Evolutionary conservation across 2,888 invertebrate genomes (phyloP).

Genomic region (Nemotelus nigrinus): DNA sequence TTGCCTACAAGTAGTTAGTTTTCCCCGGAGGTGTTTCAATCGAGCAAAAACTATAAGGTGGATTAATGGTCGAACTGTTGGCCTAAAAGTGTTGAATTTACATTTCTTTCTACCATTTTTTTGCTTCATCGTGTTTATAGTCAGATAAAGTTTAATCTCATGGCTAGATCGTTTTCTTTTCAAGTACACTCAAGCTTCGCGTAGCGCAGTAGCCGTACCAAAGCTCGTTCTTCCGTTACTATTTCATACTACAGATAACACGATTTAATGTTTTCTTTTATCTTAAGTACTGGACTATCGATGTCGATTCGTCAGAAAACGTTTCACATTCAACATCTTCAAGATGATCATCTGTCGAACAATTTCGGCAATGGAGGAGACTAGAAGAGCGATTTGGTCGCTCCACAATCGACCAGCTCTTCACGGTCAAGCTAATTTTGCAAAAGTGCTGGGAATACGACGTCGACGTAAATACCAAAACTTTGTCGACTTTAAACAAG

Average conservation of each 20-base stretch:
- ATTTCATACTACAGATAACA: conserved; percentile 25
- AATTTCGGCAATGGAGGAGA: no score
- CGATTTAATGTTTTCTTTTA: conserved; percentile 22
- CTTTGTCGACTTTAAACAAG: no score
- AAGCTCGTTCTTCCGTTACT: conserved; percentile 15
- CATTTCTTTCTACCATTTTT: conserved; percentile 4
- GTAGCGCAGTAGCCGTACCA: conserved; percentile 36
- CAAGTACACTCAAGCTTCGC: conserved; percentile 12
- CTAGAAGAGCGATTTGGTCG: no score
- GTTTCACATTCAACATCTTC: no score
- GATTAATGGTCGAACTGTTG: conserved; percentile 30
- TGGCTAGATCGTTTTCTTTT: conserved; percentile 4
- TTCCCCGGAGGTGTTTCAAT: conserved; percentile 27
- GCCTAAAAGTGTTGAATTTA: conserved; percentile 28
- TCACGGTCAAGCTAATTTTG: no score
- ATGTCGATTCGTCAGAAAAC: conserved; percentile 17
- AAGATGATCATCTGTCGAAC: no score
- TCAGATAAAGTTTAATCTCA: conserved; percentile 15
- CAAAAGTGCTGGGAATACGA: no score
- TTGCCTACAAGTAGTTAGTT: conserved; percentile 30
- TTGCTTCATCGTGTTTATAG: conserved; percentile 1
- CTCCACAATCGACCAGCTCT: no score
- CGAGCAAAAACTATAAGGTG: conserved; percentile 24
- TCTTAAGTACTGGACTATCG: conserved; percentile 26
- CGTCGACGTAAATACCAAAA: no score